Conservation (phyloP, 2,113 vertebrate species). For the Oceanodroma tethys region DNA sequence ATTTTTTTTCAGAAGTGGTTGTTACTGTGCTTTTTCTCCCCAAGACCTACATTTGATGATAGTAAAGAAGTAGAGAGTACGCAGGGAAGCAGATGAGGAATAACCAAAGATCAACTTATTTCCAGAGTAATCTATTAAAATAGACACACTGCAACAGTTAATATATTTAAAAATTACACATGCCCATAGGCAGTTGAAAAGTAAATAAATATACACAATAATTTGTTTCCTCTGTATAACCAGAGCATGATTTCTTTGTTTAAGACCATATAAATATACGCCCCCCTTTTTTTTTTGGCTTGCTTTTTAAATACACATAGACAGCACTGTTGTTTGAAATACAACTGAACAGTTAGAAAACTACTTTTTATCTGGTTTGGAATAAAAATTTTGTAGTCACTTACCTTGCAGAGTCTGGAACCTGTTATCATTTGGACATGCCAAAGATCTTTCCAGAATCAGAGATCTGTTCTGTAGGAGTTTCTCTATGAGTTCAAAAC, state of each 20-base stretch:
- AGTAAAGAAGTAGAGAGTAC: background rate
- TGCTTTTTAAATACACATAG: background rate
- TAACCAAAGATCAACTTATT: background rate
- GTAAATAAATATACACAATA: background rate
- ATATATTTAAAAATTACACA: background rate
- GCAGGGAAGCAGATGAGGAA: background rate
- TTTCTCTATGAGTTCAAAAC: conserved; percentile 91
- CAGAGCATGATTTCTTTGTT: background rate
- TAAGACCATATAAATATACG: background rate
- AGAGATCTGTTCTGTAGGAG: conserved; percentile 85
- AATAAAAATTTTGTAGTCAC: background rate
- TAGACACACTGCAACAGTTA: background rate
- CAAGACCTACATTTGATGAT: background rate
- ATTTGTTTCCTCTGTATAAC: background rate
- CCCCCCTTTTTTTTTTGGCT: fast-evolving
- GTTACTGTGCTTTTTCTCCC: background rate
- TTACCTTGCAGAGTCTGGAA: conserved; percentile 81
- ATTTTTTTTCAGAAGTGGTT: background rate
- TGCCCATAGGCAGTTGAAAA: background rate
- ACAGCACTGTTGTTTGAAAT: background rate
- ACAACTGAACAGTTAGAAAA: background rate
- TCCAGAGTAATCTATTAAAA: background rate
- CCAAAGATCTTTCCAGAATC: conserved; percentile 83
- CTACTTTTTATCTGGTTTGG: background rate
- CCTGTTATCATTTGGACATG: conserved; percentile 75